These are phyloP conservation scores for Lepus townsendii DNA, from an alignment of 2,797 vertebrate genomes.

Conservation along the genomic window DNA sequence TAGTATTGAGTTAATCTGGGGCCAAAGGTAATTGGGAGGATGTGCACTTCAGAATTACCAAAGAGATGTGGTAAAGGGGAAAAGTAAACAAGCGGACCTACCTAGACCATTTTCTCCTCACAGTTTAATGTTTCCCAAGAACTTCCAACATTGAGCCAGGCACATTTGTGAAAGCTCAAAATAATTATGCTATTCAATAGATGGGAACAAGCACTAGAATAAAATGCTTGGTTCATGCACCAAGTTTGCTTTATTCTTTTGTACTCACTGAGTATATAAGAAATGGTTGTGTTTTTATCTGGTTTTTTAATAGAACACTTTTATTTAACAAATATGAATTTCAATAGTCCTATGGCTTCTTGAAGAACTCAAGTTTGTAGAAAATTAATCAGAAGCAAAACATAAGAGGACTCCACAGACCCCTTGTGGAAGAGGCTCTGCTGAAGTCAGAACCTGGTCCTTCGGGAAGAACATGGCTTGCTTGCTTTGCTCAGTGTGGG, in stretches of 20 bases:
- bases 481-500: too few species aligned
- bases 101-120: neutral
- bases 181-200: constrained; percentile 64
- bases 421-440: neutral
- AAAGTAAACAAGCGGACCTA: neutral
- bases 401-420: neutral
- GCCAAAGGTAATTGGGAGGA: constrained; percentile 23
- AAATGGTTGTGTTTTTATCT: constrained; percentile 25
- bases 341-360: neutral
- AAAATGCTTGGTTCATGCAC: constrained; percentile 48
- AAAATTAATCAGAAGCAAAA: constrained; percentile 21
- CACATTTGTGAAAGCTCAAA: constrained; percentile 53
- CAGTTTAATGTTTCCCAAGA: neutral
- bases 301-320: neutral
- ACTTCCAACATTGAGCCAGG: constrained; percentile 17
- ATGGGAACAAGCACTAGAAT: neutral
- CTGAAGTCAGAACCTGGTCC: neutral
- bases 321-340: too few species aligned
- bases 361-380: constrained; percentile 8
- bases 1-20: constrained; percentile 83
- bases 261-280: neutral
- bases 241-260: constrained; percentile 43
- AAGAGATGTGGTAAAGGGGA: neutral
- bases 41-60: neutral
- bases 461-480: neutral